Evolutionary conservation across 2,113 vertebrate species (phyloP).

Genomic region (Ondatra zibethicus): DNA sequence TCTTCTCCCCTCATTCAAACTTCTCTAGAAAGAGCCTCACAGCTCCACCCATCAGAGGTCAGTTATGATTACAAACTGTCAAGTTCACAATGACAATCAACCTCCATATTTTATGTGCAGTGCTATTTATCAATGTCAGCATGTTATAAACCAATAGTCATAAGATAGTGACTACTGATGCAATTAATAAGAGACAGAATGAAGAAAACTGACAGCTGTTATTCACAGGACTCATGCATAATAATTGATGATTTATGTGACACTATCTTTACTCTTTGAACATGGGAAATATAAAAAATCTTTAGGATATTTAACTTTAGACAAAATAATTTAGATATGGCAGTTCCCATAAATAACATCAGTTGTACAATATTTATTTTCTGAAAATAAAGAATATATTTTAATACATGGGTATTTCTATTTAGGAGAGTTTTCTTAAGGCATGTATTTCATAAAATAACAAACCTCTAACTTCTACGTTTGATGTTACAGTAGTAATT

Average conservation of each 20-base stretch:
- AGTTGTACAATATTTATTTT: not conserved
- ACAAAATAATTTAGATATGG: not conserved
- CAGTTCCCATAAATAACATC: not conserved
- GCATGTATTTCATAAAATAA: not conserved
- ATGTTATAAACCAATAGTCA: constrained; percentile 3
- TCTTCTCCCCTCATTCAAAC: not conserved
- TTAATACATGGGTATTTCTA: not conserved
- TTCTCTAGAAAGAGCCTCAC: not conserved
- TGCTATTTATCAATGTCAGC: not conserved
- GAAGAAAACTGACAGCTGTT: not conserved
- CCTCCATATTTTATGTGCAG: not conserved
- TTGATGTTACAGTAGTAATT: not conserved
- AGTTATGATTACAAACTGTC: not conserved
- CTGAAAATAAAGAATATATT: not conserved
- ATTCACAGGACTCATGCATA: not conserved
- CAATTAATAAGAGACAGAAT: not conserved
- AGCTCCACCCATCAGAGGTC: not conserved
- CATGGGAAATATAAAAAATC: not conserved
- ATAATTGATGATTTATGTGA: not conserved
- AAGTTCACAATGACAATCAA: not conserved
- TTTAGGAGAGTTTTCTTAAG: not conserved
- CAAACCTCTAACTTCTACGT: not conserved
- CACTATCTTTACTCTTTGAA: not conserved
- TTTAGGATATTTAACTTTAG: constrained; percentile 11
- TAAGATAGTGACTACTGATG: not conserved